phyloP scores from a whole-genome alignment of 2,888 invertebrate species.

The Scaptomyza reducta region DNA sequence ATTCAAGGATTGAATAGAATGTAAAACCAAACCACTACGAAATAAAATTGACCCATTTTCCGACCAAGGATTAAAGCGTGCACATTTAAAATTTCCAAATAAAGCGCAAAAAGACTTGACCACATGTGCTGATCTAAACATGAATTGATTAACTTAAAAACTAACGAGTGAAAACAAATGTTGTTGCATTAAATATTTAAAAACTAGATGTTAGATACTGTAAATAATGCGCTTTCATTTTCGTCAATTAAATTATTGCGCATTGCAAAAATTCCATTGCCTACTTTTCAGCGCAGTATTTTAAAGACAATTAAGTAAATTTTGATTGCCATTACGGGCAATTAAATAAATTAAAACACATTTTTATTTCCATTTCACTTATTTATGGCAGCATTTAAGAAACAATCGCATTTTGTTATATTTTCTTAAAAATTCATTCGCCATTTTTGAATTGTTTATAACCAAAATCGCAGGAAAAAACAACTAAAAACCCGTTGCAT shows the following conservation, averaged over 20 bases:
- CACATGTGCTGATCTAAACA: not conserved
- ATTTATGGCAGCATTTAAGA: conserved; percentile 14
- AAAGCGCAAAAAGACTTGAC: not conserved
- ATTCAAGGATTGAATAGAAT: conserved; percentile 5
- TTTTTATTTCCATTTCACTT: conserved; percentile 16
- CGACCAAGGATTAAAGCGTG: not conserved
- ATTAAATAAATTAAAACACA: conserved; percentile 35
- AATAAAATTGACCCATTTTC: not conserved
- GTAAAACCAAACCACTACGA: not conserved
- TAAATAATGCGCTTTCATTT: not conserved
- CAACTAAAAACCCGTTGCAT: not conserved
- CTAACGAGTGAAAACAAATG: not conserved
- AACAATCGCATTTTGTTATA: conserved; percentile 3
- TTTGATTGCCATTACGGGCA: conserved; percentile 15
- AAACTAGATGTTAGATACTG: not conserved
- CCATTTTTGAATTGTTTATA: conserved; percentile 18
- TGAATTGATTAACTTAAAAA: not conserved
- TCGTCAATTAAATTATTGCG: not conserved
- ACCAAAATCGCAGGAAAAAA: not conserved
- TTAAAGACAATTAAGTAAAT: not conserved
- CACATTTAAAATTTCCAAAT: not conserved
- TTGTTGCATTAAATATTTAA: not conserved
- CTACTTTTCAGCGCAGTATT: not conserved
- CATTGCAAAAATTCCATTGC: not conserved
- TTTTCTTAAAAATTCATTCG: not conserved